Percentiles rank a stretch among this genome's conserved stretches.
These are phyloP conservation scores for Cheilosia vulpina DNA, from an alignment of 2,888 invertebrate species.

Conservation along the genomic window DNA sequence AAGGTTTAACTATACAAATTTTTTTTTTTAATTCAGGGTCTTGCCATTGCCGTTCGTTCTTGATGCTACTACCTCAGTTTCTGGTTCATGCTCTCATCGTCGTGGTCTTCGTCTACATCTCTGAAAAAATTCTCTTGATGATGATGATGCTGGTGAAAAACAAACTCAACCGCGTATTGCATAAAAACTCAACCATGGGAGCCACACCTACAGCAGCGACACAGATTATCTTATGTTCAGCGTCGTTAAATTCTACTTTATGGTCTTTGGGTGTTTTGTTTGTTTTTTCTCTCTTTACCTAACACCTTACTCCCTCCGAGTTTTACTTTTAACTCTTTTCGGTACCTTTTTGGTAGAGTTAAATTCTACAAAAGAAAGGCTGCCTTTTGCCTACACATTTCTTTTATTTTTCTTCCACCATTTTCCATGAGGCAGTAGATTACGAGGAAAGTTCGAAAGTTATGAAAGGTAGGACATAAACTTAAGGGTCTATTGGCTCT, in stretches of 20 bases:
- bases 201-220: conserved; percentile 22
- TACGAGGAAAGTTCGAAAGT: conserved; percentile 33
- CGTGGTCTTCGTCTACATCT: conserved; percentile 10
- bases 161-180: conserved; percentile 66
- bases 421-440: conserved; percentile 28
- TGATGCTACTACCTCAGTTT: conserved; percentile 7
- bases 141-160: conserved; percentile 47
- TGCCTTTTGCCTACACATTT: too few relatives aligned
- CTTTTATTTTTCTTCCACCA: not conserved
- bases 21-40: conserved; percentile 33
- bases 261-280: conserved; percentile 54
- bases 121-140: conserved; percentile 37
- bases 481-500: conserved; percentile 36
- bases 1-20: conserved; percentile 36
- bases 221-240: conserved; percentile 67
- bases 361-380: conserved; percentile 37
- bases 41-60: conserved; percentile 18
- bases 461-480: conserved; percentile 21
- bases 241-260: conserved; percentile 72
- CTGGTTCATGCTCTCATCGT: conserved; percentile 27
- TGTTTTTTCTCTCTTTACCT: not conserved
- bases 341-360: conserved; percentile 30
- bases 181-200: conserved; percentile 42
- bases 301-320: conserved; percentile 15
- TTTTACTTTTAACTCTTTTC: conserved; percentile 62